Percentiles rank a stretch among this genome's conserved stretches.
Conservation (phyloP, 2,797 vertebrate genomes). For the Telmatherina bonti region DNA sequence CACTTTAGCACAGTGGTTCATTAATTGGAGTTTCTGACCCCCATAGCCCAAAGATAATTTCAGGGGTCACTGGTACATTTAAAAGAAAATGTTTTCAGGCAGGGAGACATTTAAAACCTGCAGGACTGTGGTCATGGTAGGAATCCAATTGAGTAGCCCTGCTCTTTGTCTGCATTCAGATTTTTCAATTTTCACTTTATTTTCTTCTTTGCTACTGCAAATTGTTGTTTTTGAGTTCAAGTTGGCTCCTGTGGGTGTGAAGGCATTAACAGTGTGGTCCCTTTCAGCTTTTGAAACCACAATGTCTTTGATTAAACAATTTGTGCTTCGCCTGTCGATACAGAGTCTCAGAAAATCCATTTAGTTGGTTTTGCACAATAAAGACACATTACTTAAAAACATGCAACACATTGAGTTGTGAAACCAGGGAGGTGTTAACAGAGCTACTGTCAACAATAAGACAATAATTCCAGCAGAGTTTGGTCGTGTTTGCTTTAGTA, state of each 20-base stretch:
- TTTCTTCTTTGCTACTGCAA: conserved; percentile 29
- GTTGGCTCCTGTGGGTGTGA: conserved; percentile 18
- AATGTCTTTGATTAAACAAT: conserved; percentile 17
- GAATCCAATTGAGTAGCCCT: too few species aligned
- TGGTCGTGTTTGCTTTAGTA: not conserved
- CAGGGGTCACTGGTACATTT: too few species aligned
- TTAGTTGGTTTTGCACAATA: not conserved
- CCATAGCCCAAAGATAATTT: too few species aligned
- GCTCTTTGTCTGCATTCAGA: too few species aligned
- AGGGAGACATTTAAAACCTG: too few species aligned
- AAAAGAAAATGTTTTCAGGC: too few species aligned
- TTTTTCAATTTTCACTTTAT: conserved; percentile 4
- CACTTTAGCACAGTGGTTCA: too few species aligned
- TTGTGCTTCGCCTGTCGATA: conserved; percentile 13
- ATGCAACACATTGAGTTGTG: not conserved
- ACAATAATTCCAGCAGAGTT: conserved; percentile 3
- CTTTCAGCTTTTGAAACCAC: conserved; percentile 10
- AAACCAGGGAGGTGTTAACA: not conserved
- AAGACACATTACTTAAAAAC: not conserved
- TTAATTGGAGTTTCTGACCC: too few species aligned
- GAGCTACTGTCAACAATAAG: not conserved
- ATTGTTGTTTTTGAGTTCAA: conserved; percentile 34
- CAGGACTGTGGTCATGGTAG: too few species aligned
- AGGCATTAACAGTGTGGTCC: conserved; percentile 14
- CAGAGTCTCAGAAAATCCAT: not conserved